Percentiles rank a stretch among this genome's conserved stretches.
Evolutionary conservation across 2,888 invertebrate species (phyloP).

Genomic region (Leptopterna dolabrata): DNA sequence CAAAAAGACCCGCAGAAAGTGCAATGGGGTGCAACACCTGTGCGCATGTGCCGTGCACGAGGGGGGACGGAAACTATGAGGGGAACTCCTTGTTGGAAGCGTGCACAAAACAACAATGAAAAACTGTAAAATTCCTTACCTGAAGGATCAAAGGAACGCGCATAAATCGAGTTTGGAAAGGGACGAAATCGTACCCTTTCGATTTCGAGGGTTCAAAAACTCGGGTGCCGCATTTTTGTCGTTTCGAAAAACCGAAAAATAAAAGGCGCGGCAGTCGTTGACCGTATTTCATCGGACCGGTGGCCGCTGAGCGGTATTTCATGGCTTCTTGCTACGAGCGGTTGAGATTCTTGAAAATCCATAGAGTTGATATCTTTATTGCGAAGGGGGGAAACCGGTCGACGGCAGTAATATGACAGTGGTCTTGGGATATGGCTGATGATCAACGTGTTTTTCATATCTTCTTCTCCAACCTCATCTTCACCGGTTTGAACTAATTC

Average conservation of each 20-base stretch:
- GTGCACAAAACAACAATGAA: slow-evolving; percentile 20
- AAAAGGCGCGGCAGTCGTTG: neutral
- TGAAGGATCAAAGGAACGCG: slow-evolving; percentile 16
- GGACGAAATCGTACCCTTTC: neutral
- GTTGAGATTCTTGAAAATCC: slow-evolving; percentile 51
- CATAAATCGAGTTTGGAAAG: neutral
- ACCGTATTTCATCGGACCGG: slow-evolving; percentile 1
- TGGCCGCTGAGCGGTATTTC: slow-evolving; percentile 2
- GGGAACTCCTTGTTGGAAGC: neutral
- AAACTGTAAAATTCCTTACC: slow-evolving; percentile 51
- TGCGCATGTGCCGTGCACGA: neutral
- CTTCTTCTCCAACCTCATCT: too few species aligned
- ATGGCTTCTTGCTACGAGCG: neutral
- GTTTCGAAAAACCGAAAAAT: slow-evolving; percentile 11
- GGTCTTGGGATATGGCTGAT: neutral
- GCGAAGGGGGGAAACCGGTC: slow-evolving; percentile 6
- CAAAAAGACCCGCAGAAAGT: slow-evolving; percentile 11
- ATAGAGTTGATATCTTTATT: slow-evolving; percentile 50
- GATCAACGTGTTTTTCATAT: neutral
- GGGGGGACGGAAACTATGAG: neutral
- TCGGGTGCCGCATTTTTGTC: slow-evolving; percentile 38
- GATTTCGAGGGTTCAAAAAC: slow-evolving; percentile 6
- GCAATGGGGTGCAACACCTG: slow-evolving; percentile 37
- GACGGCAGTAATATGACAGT: neutral
- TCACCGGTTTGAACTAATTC: too few species aligned